Evolutionary conservation across 1,140 invertebrate species (phyloP).

Genomic region (Pseudomyrmex pallidus): DNA sequence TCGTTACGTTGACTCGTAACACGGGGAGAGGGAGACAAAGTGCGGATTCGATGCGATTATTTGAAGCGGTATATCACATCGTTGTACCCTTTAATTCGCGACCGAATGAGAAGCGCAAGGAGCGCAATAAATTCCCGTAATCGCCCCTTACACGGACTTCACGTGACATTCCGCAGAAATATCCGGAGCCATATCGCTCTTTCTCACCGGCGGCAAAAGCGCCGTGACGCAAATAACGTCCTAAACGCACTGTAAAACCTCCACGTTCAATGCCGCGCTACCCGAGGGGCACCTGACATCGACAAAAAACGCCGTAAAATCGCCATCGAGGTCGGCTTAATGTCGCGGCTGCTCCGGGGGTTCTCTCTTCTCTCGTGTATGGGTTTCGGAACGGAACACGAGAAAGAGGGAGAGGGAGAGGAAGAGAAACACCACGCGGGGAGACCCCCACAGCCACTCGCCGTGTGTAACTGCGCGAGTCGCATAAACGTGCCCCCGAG

Average conservation of each 20-base stretch:
- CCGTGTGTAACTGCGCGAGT: constrained; percentile 73
- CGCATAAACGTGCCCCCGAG: constrained; percentile 79
- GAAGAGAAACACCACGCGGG: constrained; percentile 30
- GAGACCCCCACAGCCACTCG: not conserved
- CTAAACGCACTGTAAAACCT: constrained; percentile 42
- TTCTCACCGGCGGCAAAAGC: constrained; percentile 6
- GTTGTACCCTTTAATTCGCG: constrained; percentile 27
- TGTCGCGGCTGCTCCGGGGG: constrained; percentile 25
- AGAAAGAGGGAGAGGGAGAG: not conserved
- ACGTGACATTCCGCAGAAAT: constrained; percentile 31
- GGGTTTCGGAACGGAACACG: not conserved
- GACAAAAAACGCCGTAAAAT: constrained; percentile 58
- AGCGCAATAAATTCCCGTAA: constrained; percentile 49
- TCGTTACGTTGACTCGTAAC: not conserved
- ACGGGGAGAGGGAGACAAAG: too few species aligned
- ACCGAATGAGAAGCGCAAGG: constrained; percentile 6
- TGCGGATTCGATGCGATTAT: too few species aligned
- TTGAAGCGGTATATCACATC: not conserved
- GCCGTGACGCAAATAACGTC: constrained; percentile 52
- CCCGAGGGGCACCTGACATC: constrained; percentile 34
- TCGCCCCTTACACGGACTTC: constrained; percentile 39
- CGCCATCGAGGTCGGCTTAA: constrained; percentile 56
- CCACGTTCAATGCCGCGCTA: constrained; percentile 10
- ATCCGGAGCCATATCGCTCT: constrained; percentile 35
- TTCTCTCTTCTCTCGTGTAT: not conserved